phyloP scores from a whole-genome alignment of 2,888 invertebrate genomes.

The Oscheius sp. region DNA sequence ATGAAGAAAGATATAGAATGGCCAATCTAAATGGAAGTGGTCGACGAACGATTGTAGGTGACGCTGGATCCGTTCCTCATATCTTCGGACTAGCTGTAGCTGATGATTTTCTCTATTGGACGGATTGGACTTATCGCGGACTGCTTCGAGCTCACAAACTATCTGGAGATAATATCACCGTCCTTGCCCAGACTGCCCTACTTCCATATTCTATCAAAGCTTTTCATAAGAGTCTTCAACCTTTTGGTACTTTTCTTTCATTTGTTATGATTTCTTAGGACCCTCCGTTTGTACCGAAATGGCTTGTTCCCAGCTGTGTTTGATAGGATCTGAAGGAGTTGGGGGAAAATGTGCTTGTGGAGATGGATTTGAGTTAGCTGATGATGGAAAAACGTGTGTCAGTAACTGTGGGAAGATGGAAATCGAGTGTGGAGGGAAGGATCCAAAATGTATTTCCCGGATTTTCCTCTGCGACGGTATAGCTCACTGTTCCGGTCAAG shows the following conservation, averaged over 20 bases:
- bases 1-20: too few relatives aligned
- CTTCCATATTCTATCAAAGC: constrained; percentile 94
- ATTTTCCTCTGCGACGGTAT: constrained; percentile 64
- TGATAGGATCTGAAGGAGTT: constrained; percentile 75
- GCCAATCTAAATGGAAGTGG: constrained; percentile 58
- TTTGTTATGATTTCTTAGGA: constrained; percentile 53
- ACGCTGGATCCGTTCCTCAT: constrained; percentile 81
- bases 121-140: constrained; percentile 83
- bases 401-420: constrained; percentile 54
- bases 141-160: constrained; percentile 78
- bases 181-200: constrained; percentile 90
- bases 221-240: constrained; percentile 91
- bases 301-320: constrained; percentile 87
- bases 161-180: constrained; percentile 87
- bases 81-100: constrained; percentile 92
- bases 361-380: constrained; percentile 60
- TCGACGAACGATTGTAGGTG: constrained; percentile 58
- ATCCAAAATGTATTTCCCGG: constrained; percentile 64
- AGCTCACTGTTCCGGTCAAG: constrained; percentile 58
- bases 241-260: constrained; percentile 72
- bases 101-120: constrained; percentile 90
- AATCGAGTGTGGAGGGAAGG: constrained; percentile 62
- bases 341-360: constrained; percentile 58
- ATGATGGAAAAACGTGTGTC: constrained; percentile 55
- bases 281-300: constrained; percentile 77